Conservation (phyloP, 2,888 invertebrate species). For the Hanleya hanleyi region DNA sequence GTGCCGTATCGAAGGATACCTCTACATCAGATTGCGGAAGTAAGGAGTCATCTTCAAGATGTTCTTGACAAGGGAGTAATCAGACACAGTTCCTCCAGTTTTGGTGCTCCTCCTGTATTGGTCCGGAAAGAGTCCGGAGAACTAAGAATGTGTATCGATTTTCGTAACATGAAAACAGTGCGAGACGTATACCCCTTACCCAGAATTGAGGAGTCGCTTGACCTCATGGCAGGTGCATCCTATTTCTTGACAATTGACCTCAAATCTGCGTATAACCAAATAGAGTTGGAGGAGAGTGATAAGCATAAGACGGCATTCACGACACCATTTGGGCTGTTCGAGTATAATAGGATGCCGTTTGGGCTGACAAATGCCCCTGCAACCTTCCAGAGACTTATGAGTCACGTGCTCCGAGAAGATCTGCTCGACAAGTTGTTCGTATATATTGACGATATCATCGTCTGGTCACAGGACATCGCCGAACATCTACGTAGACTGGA, state of each 20-base stretch:
- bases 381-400: conserved; percentile 30
- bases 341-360: conserved; percentile 26
- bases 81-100: conserved; percentile 12
- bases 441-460: conserved; percentile 22
- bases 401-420: conserved; percentile 21
- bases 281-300: conserved; percentile 29
- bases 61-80: conserved; percentile 14
- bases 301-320: conserved; percentile 36
- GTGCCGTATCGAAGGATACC: conserved; percentile 23
- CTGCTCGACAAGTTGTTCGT: conserved; percentile 19
- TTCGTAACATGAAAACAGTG: conserved; percentile 28
- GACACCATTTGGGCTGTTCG: conserved; percentile 27
- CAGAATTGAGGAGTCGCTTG: conserved; percentile 32
- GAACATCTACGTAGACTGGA: conserved; percentile 27
- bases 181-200: conserved; percentile 34
- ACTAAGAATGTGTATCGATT: conserved; percentile 30
- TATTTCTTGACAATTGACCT: conserved; percentile 32
- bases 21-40: conserved; percentile 12
- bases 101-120: conserved; percentile 39
- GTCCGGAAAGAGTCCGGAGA: conserved; percentile 36
- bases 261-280: conserved; percentile 9
- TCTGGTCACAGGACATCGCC: conserved; percentile 21
- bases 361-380: conserved; percentile 16
- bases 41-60: conserved; percentile 18
- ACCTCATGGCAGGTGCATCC: conserved; percentile 24